These are phyloP conservation scores for Gari tellinella DNA, from an alignment of 2,888 invertebrate species.

Conservation along the genomic window DNA sequence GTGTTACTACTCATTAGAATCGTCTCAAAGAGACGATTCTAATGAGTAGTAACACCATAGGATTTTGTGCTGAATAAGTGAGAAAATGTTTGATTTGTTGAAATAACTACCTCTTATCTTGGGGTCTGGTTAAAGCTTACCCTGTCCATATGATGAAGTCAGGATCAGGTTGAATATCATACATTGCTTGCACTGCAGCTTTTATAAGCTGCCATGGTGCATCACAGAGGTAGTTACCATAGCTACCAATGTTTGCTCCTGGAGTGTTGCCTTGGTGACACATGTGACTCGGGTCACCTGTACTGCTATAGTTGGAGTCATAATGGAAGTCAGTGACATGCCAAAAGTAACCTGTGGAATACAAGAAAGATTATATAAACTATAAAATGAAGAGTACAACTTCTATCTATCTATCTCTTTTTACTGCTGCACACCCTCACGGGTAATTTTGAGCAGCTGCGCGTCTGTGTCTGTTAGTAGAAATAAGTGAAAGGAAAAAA, in stretches of 20 bases:
- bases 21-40: no score
- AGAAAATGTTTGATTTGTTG: no score
- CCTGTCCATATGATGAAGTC: constrained; percentile 98
- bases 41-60: no score
- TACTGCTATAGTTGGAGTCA: constrained; percentile 92
- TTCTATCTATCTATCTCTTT: no score
- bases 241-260: constrained; percentile 80
- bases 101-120: no score
- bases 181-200: constrained; percentile 95
- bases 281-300: constrained; percentile 90
- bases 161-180: constrained; percentile 92
- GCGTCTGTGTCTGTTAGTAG: no score
- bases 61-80: no score
- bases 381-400: no score
- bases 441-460: no score
- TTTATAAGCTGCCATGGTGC: constrained; percentile 95
- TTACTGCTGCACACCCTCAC: no score
- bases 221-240: constrained; percentile 93
- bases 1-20: no score
- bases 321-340: constrained; percentile 97
- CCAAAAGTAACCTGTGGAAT: constrained; percentile 95
- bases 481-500: no score
- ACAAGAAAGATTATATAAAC: not conserved
- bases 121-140: constrained; percentile 85
- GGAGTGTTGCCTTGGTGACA: constrained; percentile 66